phyloP scores from a whole-genome alignment of 1,140 invertebrate genomes.

The Thaumatotibia leucotreta region DNA sequence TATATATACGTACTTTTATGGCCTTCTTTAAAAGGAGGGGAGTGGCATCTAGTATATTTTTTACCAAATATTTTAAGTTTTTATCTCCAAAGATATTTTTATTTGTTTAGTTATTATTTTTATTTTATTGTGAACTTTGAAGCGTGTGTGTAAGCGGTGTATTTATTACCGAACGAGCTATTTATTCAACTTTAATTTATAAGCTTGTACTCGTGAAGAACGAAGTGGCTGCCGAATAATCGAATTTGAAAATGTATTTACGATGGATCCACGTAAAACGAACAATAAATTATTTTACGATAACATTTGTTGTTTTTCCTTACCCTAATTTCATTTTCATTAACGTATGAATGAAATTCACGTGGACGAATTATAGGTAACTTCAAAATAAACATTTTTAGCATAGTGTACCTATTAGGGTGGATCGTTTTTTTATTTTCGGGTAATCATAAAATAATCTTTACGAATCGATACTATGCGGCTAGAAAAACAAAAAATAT shows the following conservation, averaged over 20 bases:
- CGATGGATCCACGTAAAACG: slow-evolving; percentile 42
- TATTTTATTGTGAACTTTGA: slow-evolving; percentile 25
- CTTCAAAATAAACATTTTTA: no score
- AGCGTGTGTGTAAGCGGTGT: slow-evolving; percentile 35
- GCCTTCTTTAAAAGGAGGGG: slow-evolving; percentile 1
- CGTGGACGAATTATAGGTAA: no score
- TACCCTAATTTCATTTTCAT: not conserved
- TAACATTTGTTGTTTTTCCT: slow-evolving; percentile 19
- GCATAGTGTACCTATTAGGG: no score
- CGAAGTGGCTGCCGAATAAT: slow-evolving; percentile 20
- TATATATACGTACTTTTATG: not conserved
- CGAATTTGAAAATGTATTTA: slow-evolving; percentile 27
- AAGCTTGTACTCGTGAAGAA: not conserved
- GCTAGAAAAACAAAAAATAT: no score
- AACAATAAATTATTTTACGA: slow-evolving; percentile 33
- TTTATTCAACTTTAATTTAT: slow-evolving; percentile 30
- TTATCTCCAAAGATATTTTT: slow-evolving; percentile 56
- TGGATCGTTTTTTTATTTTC: no score
- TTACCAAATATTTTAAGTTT: slow-evolving; percentile 57
- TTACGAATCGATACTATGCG: no score
- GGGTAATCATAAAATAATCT: no score
- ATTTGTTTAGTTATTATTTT: slow-evolving; percentile 31
- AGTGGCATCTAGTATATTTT: slow-evolving; percentile 15
- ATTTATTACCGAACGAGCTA: slow-evolving; percentile 45
- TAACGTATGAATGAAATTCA: no score